A percentile compares a stretch with the other conserved stretches of the same genome.
phyloP scores from a whole-genome alignment of 2,888 invertebrate species.

The Drosophila heteroneura region DNA sequence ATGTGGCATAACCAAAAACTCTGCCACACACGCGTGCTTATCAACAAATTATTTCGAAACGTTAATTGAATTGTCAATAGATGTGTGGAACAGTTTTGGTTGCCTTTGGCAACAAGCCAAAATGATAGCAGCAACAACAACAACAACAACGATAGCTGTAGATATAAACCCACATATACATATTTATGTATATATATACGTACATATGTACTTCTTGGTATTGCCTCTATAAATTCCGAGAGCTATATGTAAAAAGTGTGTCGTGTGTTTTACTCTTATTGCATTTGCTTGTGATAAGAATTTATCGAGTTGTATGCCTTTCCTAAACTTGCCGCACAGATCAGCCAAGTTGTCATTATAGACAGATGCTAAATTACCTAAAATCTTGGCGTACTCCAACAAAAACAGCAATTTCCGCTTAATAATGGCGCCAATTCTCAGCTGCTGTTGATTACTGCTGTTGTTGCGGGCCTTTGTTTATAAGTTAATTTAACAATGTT shows the following conservation, averaged over 20 bases:
- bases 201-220: conserved; percentile 29
- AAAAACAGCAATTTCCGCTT: conserved; percentile 34
- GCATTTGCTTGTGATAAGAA: conserved; percentile 68
- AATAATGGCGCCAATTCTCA: conserved; percentile 25
- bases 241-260: conserved; percentile 44
- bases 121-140: conserved; percentile 55
- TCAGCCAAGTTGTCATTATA: conserved; percentile 1
- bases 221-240: conserved; percentile 59
- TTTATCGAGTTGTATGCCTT: conserved; percentile 2
- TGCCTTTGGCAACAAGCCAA: conserved; percentile 63
- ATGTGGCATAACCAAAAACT: conserved; percentile 47
- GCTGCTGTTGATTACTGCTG: conserved; percentile 21
- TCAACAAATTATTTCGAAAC: conserved; percentile 77
- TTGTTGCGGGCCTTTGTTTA: conserved; percentile 26
- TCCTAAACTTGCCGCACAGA: conserved; percentile 23
- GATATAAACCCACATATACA: conserved; percentile 16
- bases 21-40: conserved; percentile 50
- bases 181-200: conserved; percentile 3
- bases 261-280: conserved; percentile 64
- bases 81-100: conserved; percentile 52
- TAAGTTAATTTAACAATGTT: conserved; percentile 54
- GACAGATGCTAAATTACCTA: neutral
- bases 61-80: conserved; percentile 80
- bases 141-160: conserved; percentile 35
- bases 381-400: neutral